Percentiles rank a stretch among this genome's conserved stretches.
These are phyloP conservation scores for Caenorhabditis imperialis DNA, from an alignment of 2,888 invertebrate species.

Conservation along the genomic window DNA sequence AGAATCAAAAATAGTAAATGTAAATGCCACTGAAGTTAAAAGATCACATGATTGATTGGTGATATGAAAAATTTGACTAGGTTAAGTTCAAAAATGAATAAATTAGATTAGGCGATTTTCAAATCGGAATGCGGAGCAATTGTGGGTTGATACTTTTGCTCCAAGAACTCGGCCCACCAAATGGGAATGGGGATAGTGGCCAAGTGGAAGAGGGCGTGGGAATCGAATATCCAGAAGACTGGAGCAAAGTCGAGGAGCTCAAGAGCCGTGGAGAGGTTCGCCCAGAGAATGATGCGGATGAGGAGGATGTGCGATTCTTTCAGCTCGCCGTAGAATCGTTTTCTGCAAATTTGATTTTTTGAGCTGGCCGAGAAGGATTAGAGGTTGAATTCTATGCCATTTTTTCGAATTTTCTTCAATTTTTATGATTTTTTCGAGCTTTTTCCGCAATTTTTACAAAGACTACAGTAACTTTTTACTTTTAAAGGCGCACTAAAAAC, in stretches of 20 bases:
- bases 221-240: slow-evolving; percentile 69
- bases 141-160: slow-evolving; percentile 9
- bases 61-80: too few species aligned
- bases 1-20: too few species aligned
- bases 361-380: too few species aligned
- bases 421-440: too few species aligned
- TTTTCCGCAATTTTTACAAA: too few species aligned
- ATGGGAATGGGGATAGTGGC: slow-evolving; percentile 69
- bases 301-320: slow-evolving; percentile 53
- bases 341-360: slow-evolving; percentile 13
- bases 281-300: slow-evolving; percentile 55
- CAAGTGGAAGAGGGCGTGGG: slow-evolving; percentile 72
- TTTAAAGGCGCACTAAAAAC: neutral
- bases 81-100: too few species aligned
- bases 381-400: too few species aligned
- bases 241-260: slow-evolving; percentile 73
- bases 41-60: too few species aligned
- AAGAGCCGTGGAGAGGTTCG: slow-evolving; percentile 55
- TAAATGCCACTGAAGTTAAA: too few species aligned
- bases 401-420: too few species aligned
- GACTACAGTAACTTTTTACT: too few species aligned
- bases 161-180: slow-evolving; percentile 58
- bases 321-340: slow-evolving; percentile 15
- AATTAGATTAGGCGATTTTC: slow-evolving; percentile 11
- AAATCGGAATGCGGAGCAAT: too few species aligned